Evolutionary conservation across 2,113 vertebrate genomes (phyloP).

Genomic region (Cervus canadensis): DNA sequence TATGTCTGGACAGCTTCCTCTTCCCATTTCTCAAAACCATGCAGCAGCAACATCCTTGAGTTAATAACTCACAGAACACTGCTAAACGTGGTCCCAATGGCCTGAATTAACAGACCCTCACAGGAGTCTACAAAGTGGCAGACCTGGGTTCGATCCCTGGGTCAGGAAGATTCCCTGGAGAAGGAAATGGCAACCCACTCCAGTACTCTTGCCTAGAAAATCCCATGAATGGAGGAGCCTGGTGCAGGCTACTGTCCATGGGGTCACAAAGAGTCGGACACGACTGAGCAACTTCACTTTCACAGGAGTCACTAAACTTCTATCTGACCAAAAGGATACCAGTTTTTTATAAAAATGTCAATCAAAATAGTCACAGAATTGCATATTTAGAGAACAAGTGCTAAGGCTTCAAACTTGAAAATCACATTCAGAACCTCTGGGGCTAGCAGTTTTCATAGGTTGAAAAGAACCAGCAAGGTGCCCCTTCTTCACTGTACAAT

Average conservation of each 20-base stretch:
- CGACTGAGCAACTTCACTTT: no score
- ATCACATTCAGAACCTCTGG: background rate
- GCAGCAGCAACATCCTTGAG: background rate
- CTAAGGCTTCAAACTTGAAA: background rate
- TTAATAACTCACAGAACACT: background rate
- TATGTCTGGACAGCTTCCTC: background rate
- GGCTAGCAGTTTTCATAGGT: background rate
- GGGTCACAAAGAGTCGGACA: no score
- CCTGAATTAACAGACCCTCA: background rate
- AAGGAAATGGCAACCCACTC: no score
- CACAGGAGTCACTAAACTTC: background rate
- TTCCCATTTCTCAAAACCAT: background rate
- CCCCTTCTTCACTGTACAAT: background rate
- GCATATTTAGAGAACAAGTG: background rate
- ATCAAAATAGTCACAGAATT: background rate
- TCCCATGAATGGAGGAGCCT: no score
- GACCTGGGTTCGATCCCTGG: no score
- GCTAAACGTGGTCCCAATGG: background rate
- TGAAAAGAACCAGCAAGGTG: background rate
- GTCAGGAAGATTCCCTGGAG: no score
- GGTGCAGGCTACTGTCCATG: no score
- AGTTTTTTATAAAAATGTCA: background rate
- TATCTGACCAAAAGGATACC: background rate
- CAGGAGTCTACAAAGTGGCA: background rate
- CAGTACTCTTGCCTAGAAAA: no score